Percentiles rank a stretch among this genome's conserved stretches.
phyloP scores from a whole-genome alignment of 2,888 invertebrate genomes.

The Esperia sulphurella region DNA sequence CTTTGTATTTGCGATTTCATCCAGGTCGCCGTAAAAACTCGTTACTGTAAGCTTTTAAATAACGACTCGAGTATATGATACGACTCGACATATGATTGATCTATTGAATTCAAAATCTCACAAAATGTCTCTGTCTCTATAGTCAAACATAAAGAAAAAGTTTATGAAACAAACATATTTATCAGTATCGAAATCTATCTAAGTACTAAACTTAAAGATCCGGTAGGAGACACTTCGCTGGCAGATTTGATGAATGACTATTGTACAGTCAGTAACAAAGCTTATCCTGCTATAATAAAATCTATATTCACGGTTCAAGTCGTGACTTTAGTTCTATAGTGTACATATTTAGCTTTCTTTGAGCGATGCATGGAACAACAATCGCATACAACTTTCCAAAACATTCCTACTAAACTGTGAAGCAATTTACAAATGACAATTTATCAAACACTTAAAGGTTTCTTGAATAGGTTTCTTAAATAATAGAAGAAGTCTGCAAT shows the following conservation, averaged over 20 bases:
- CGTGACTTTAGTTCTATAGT: too few relatives aligned
- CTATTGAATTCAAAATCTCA: background rate
- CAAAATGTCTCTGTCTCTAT: too few relatives aligned
- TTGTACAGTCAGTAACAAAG: constrained; percentile 9
- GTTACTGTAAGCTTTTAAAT: background rate
- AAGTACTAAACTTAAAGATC: constrained; percentile 10
- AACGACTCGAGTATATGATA: background rate
- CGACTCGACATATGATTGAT: background rate
- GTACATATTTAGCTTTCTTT: background rate
- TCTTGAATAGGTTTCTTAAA: too few relatives aligned
- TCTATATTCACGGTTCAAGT: too few relatives aligned
- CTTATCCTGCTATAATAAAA: too few relatives aligned
- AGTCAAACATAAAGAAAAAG: too few relatives aligned
- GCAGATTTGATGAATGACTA: constrained; percentile 20
- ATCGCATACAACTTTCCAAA: constrained; percentile 19
- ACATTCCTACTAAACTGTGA: constrained; percentile 9
- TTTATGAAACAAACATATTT: too few relatives aligned
- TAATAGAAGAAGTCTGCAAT: too few relatives aligned
- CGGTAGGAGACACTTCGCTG: constrained; percentile 14
- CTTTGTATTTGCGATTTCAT: too few relatives aligned
- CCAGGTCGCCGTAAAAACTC: too few relatives aligned
- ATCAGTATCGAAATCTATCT: too few relatives aligned
- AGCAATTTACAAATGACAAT: background rate
- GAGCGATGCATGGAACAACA: constrained; percentile 11
- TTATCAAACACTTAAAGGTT: too few relatives aligned